Evolutionary conservation across 2,888 invertebrate species (phyloP).

Genomic region (Ennomos erosarius): DNA sequence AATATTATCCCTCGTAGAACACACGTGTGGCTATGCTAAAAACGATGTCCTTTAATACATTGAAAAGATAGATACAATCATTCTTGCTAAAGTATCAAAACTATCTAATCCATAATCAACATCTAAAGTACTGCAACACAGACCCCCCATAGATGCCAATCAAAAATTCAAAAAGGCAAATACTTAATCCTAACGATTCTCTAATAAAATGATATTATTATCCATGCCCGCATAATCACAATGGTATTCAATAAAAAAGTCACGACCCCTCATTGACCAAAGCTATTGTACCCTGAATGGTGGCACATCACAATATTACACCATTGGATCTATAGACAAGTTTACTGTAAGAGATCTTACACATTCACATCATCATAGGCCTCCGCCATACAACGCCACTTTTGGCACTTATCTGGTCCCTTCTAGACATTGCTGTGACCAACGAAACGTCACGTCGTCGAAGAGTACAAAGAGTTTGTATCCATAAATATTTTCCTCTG

Average conservation of each 20-base stretch:
- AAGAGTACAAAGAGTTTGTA: too few relatives aligned
- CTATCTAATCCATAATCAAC: neutral
- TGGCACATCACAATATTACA: conserved; percentile 59
- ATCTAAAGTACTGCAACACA: neutral
- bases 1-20: too few relatives aligned
- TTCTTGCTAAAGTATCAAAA: neutral
- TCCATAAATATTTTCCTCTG: too few relatives aligned
- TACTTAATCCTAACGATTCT: conserved; percentile 23
- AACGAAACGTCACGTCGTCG: too few relatives aligned
- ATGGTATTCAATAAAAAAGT: conserved; percentile 75
- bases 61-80: too few relatives aligned
- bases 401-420: too few relatives aligned
- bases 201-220: conserved; percentile 33
- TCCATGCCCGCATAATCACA: conserved; percentile 68
- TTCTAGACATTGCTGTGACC: too few relatives aligned
- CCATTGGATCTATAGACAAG: conserved; percentile 5
- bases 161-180: conserved; percentile 28
- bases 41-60: too few relatives aligned
- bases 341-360: conserved; percentile 5
- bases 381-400: too few relatives aligned
- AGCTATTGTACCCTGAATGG: conserved; percentile 63
- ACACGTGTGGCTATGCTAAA: too few relatives aligned
- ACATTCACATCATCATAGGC: neutral
- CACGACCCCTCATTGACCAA: conserved; percentile 64
- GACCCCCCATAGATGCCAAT: conserved; percentile 17